Conservation (phyloP, 2,113 vertebrate genomes). For the Python bivittatus region DNA sequence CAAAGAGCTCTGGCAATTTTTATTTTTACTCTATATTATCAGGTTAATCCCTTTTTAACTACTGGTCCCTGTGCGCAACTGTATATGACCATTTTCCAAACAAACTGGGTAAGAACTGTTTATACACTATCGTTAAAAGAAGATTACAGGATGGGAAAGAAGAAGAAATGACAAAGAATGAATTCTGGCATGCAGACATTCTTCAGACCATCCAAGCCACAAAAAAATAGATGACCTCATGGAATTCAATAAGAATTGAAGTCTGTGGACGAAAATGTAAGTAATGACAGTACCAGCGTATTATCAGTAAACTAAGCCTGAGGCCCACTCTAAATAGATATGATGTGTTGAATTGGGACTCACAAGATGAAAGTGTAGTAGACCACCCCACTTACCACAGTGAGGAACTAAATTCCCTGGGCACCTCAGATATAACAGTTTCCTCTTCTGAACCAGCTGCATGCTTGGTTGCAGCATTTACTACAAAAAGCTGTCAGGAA, state of each 20-base stretch:
- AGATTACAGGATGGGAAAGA: neutral
- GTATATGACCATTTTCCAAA: no score
- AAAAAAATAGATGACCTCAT: neutral
- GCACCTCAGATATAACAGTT: neutral
- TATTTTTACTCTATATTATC: no score
- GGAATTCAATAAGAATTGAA: neutral
- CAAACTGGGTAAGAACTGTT: neutral
- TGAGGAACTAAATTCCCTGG: neutral
- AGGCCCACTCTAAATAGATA: neutral
- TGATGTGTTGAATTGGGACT: neutral
- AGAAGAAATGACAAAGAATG: neutral
- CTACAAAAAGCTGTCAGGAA: neutral
- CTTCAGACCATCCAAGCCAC: neutral
- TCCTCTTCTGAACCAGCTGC: neutral
- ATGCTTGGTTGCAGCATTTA: neutral
- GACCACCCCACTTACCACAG: neutral
- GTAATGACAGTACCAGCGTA: neutral
- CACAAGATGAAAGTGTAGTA: neutral
- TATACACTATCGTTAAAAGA: neutral
- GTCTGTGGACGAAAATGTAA: neutral
- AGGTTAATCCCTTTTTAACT: no score
- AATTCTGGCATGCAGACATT: neutral
- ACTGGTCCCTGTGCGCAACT: no score
- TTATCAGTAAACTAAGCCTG: neutral
- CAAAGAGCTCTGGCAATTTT: no score